Evolutionary conservation across 92 coral and sea anemone species (phyloP).

Genomic region (Paramuricea clavata): DNA sequence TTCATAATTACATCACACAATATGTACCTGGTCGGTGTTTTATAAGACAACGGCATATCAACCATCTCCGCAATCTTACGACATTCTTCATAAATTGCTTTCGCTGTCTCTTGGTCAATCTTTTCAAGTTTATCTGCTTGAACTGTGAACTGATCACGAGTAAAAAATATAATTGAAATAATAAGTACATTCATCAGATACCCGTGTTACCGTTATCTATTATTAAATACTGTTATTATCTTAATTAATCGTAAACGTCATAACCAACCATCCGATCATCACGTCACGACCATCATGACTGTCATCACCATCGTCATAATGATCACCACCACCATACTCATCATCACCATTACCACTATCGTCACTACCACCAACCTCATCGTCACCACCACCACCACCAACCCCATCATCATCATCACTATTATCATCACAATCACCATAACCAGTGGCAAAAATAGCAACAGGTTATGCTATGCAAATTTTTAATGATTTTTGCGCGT

Average conservation of each 20-base stretch:
- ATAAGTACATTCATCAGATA: too few species aligned
- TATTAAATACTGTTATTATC: too few species aligned
- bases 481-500: too few species aligned
- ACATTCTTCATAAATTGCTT: conserved; percentile 89
- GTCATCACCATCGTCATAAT: neutral
- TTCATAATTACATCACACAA: neutral
- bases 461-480: too few species aligned
- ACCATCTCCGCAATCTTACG: conserved; percentile 83
- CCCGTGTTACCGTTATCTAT: too few species aligned
- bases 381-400: neutral
- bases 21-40: conserved; percentile 82
- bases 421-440: too few species aligned
- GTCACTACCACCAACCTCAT: neutral
- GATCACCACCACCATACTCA: neutral
- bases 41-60: conserved; percentile 77
- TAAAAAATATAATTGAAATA: too few species aligned
- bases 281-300: neutral
- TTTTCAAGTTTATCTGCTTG: conserved; percentile 81
- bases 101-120: conserved; percentile 71
- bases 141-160: conserved; percentile 67
- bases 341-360: neutral
- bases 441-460: too few species aligned
- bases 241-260: too few species aligned
- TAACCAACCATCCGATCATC: too few species aligned
- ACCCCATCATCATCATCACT: too few species aligned